phyloP scores from a whole-genome alignment of 1,140 invertebrate genomes.

The Heterodera carotae region DNA sequence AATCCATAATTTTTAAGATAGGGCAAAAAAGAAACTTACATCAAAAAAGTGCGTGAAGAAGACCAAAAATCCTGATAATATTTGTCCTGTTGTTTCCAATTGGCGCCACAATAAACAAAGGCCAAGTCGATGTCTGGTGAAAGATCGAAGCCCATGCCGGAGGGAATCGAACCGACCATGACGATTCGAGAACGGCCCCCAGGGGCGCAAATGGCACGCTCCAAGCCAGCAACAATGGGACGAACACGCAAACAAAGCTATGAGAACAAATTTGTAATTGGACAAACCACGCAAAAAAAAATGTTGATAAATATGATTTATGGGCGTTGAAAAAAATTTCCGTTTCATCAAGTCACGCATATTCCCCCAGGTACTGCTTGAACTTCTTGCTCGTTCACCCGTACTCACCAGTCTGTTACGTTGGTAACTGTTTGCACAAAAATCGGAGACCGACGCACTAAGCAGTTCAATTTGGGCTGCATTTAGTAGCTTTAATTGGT shows the following conservation, averaged over 20 bases:
- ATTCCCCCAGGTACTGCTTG: too few relatives aligned
- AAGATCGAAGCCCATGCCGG: conserved; percentile 25
- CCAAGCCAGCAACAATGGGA: neutral
- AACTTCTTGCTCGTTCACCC: too few relatives aligned
- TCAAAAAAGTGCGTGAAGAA: neutral
- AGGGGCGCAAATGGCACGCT: neutral
- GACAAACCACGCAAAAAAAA: neutral
- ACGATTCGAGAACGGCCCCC: conserved; percentile 34
- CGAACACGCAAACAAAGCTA: neutral
- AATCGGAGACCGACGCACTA: neutral
- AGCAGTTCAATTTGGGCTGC: neutral
- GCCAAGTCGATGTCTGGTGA: conserved; percentile 39
- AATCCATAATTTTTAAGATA: too few relatives aligned
- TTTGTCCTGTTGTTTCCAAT: conserved; percentile 12
- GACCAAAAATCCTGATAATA: conserved; percentile 35
- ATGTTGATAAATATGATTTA: too few relatives aligned
- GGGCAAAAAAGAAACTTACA: conserved; percentile 27
- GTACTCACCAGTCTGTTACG: neutral
- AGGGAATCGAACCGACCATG: conserved; percentile 39
- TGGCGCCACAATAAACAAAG: conserved; percentile 1
- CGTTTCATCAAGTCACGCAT: too few relatives aligned
- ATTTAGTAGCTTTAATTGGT: neutral
- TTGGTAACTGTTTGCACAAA: neutral
- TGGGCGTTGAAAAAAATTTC: too few relatives aligned
- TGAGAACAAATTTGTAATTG: neutral